Evolutionary conservation across 2,113 vertebrate species (phyloP).

Genomic region (Labeo catla): DNA sequence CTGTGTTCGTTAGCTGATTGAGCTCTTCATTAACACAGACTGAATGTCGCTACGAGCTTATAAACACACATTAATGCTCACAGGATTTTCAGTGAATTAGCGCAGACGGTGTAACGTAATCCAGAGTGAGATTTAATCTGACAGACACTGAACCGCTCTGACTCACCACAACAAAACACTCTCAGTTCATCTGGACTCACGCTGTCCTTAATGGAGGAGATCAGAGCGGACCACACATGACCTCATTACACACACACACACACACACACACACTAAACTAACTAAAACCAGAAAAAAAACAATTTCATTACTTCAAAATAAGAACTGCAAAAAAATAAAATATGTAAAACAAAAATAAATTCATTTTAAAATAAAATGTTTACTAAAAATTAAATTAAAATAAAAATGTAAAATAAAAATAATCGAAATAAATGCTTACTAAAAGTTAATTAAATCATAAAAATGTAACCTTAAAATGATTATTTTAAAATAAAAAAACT

Average conservation of each 20-base stretch:
- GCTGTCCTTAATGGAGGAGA: neutral
- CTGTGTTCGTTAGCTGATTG: neutral
- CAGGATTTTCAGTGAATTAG: neutral
- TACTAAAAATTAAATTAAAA: too few relatives aligned
- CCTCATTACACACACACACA: neutral
- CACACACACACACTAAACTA: neutral
- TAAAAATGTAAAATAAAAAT: too few relatives aligned
- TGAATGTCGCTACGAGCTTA: neutral
- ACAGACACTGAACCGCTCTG: constrained; percentile 2
- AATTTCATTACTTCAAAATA: too few relatives aligned
- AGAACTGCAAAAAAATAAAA: too few relatives aligned
- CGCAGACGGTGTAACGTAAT: neutral
- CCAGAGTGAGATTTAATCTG: constrained; percentile 3
- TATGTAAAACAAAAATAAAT: too few relatives aligned
- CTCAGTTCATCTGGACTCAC: neutral
- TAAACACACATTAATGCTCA: neutral
- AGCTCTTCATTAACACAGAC: constrained; percentile 3
- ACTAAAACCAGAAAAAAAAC: too few relatives aligned
- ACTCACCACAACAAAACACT: neutral
- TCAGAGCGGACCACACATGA: neutral
- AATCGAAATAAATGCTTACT: too few relatives aligned
- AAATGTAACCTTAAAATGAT: too few relatives aligned
- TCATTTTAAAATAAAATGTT: too few relatives aligned
- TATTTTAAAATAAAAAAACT: neutral
- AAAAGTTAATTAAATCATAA: too few relatives aligned